Evolutionary conservation across 2,888 invertebrate genomes (phyloP), one percentile per base, ranked within the genome.

Genomic region (Diaprepes abbreviatus): DNA sequence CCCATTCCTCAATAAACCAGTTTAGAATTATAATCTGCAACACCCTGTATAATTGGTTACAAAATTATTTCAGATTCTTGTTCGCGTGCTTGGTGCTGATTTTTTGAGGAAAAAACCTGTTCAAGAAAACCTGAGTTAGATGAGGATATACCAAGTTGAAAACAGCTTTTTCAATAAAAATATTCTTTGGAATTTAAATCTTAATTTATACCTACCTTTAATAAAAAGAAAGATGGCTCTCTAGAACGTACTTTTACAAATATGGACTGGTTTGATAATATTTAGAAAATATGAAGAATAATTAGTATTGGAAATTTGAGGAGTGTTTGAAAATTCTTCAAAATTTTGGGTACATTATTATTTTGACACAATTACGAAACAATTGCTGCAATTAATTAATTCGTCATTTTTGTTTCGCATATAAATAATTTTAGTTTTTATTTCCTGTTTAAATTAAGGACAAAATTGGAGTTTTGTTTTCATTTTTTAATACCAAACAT

Each of bases 31-130:
- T 63, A 54, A 63, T 54, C 21, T 40, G n/a, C 43, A 54, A 54
- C 54, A 43, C 67, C 62, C 60, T 38, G 45, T 62, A 67, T 67
- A 65, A 65, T 55, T 65, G 55, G 52, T 45, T 54, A 67, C 54
- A 67, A 60, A 67, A 60, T 60, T 52, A 62, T 60, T 67, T 62
- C 55, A 67, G 55, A 67, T 62, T 67, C 67, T 55, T 62, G 62
- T 67, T 62, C 54, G 67, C 67, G 62, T 67, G 67, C 67, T 60
- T 55, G 52, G 19, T 59, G 28, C 24, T 14, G 59, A 59, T 66
- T 66, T 64, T 64, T 64, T 66, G 36, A 52, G 52, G 38, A 52
- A 66, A 59, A 66, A 66, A 66, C 66, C 66, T 66, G 66, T 66
- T 66, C 31, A 66, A 59, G 59, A 54, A 59, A 66, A 66, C 59